A percentile compares a stretch with the other conserved stretches of the same genome.
These are phyloP conservation scores for Xerus rutilus DNA, from an alignment of 2,797 vertebrate species.

Conservation along the genomic window DNA sequence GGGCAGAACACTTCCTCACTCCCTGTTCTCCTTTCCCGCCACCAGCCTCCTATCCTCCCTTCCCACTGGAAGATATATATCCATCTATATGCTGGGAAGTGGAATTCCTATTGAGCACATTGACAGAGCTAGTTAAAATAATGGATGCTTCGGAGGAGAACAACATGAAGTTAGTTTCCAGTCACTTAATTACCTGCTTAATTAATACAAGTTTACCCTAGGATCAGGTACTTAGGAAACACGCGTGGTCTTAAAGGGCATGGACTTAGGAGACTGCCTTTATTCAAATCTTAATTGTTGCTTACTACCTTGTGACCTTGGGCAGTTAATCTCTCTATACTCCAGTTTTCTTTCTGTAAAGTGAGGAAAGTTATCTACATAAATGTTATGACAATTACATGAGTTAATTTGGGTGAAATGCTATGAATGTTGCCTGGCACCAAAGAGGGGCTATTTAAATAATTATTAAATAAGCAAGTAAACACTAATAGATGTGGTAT, in stretches of 20 bases:
- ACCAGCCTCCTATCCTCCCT: background rate
- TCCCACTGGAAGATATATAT: background rate
- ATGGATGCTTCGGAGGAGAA: background rate
- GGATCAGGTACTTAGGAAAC: background rate
- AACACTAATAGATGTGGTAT: background rate
- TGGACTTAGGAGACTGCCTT: background rate
- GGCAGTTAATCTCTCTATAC: background rate
- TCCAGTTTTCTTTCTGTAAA: background rate
- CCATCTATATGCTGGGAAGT: background rate
- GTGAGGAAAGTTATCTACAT: background rate
- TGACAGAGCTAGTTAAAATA: background rate
- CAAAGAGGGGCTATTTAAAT: background rate
- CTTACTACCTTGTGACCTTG: background rate
- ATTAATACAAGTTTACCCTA: background rate
- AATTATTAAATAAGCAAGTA: constrained; percentile 12
- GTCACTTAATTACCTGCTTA: background rate
- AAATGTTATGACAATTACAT: background rate
- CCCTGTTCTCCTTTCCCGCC: background rate
- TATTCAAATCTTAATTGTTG: background rate
- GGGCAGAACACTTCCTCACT: background rate
- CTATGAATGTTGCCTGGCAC: background rate
- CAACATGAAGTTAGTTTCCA: background rate
- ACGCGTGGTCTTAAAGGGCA: background rate
- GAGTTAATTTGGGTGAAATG: background rate
- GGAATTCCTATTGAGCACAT: background rate